A percentile compares a stretch with the other conserved stretches of the same genome.
These are phyloP conservation scores for Lamellibrachia columna DNA, from an alignment of 2,888 invertebrate genomes.

Conservation along the genomic window DNA sequence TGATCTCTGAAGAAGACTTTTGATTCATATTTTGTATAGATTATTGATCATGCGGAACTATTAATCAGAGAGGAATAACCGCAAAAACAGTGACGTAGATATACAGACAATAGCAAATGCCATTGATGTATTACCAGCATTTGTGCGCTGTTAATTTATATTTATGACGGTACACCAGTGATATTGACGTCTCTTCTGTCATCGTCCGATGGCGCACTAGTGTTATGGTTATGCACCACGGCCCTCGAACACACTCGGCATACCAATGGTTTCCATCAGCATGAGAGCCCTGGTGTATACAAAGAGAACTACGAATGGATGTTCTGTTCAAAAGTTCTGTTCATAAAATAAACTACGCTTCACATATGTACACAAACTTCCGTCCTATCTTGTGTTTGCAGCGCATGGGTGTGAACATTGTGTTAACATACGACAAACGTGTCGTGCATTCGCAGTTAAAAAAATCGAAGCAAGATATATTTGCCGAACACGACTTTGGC, in stretches of 20 bases:
- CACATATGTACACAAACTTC: neutral
- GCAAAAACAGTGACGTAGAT: neutral
- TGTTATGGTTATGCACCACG: neutral
- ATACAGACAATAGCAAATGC: neutral
- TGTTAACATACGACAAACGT: neutral
- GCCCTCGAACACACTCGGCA: neutral
- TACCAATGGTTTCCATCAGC: neutral
- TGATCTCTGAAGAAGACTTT: neutral
- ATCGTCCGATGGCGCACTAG: neutral
- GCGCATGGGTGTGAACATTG: neutral
- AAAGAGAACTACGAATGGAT: neutral
- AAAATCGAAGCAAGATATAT: neutral
- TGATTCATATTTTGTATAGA: neutral
- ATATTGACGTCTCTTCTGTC: neutral
- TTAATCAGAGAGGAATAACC: neutral
- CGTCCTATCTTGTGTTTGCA: neutral
- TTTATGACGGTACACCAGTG: too few relatives aligned
- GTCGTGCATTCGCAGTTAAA: neutral
- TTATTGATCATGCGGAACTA: neutral
- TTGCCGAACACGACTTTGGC: neutral
- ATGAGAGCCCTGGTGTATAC: neutral
- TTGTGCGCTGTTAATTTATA: neutral
- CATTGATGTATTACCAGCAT: neutral
- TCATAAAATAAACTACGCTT: neutral
- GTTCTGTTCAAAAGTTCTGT: neutral